phyloP scores from a whole-genome alignment of 2,797 vertebrate species.

The Liasis olivaceus region DNA sequence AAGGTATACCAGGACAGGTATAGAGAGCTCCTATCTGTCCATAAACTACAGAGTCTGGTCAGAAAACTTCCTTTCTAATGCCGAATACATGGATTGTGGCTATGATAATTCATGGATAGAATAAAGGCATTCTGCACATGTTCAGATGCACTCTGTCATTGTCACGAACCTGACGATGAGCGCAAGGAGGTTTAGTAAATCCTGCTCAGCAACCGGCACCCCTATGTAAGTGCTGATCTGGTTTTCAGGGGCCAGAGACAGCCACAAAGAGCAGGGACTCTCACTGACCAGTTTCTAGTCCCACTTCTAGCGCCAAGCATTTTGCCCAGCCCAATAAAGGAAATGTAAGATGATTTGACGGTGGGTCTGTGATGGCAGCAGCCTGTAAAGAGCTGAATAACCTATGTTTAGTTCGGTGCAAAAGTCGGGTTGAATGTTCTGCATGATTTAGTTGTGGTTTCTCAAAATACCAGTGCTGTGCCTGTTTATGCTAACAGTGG shows the following conservation, averaged over 20 bases:
- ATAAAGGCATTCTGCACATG: neutral
- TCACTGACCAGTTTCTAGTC: too few species aligned
- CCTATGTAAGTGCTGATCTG: neutral
- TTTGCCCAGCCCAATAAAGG: neutral
- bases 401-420: neutral
- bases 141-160: neutral
- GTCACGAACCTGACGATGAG: too few species aligned
- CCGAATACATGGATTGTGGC: neutral
- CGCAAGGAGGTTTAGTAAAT: neutral
- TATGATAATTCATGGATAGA: neutral
- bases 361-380: neutral
- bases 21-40: neutral
- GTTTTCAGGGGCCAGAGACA: neutral
- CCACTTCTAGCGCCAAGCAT: too few species aligned
- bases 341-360: neutral
- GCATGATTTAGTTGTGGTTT: slow-evolving; percentile 14
- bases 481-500: slow-evolving; percentile 4
- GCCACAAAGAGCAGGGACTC: neutral
- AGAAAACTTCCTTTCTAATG: neutral
- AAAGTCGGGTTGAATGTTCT: neutral
- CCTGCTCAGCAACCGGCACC: too few species aligned
- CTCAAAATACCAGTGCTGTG: slow-evolving; percentile 5
- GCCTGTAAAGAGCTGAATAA: too few species aligned
- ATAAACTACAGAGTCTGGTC: neutral
- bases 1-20: neutral